Percentiles rank a stretch among this genome's conserved stretches.
phyloP scores from a whole-genome alignment of 2,888 invertebrate species.

The Metopia argyrocephala region DNA sequence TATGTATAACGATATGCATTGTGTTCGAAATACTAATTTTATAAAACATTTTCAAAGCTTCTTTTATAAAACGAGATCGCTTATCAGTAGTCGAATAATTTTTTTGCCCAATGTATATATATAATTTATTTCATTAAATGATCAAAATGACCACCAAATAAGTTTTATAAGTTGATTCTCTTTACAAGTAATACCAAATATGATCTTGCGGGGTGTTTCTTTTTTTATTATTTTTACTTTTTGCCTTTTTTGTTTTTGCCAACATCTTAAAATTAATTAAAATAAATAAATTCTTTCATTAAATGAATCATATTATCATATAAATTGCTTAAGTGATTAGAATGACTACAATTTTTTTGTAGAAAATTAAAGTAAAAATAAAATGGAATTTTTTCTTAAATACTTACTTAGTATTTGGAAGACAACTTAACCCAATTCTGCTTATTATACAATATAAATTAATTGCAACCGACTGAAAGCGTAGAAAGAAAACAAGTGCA shows the following conservation, averaged over 20 bases:
- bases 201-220: neutral
- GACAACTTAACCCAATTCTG: neutral
- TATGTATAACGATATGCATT: no score
- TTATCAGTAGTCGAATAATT: no score
- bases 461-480: no score
- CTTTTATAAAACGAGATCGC: no score
- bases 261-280: neutral
- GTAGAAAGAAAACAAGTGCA: no score
- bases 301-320: neutral
- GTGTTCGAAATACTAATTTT: no score
- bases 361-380: neutral
- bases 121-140: neutral
- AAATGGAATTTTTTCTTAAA: neutral
- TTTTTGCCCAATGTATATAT: no score
- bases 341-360: neutral
- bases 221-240: neutral
- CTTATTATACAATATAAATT: no score
- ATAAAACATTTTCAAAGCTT: no score
- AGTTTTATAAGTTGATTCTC: neutral
- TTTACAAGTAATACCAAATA: neutral
- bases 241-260: neutral
- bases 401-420: neutral
- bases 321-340: neutral
- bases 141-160: neutral
- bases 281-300: neutral